phyloP scores from a whole-genome alignment of 2,888 invertebrate genomes.

The Dioctria linearis region DNA sequence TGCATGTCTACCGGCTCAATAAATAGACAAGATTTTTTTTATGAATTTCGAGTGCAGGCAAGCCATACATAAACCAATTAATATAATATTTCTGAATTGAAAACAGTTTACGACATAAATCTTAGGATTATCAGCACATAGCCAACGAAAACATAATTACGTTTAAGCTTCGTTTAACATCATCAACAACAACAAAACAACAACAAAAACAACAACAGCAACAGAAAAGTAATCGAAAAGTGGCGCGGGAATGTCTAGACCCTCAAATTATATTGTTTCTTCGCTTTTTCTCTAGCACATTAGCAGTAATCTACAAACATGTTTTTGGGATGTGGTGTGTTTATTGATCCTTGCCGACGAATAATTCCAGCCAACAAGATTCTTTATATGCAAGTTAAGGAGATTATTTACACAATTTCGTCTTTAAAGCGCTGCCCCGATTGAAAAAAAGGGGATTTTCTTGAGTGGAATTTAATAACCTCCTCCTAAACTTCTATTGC shows the following conservation, averaged over 20 bases:
- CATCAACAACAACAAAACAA: too few relatives aligned
- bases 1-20: too few relatives aligned
- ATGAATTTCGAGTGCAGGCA: too few relatives aligned
- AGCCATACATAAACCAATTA: too few relatives aligned
- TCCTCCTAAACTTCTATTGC: not conserved
- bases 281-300: slow-evolving; percentile 26
- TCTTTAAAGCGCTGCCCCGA: slow-evolving; percentile 20
- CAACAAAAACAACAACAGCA: too few relatives aligned
- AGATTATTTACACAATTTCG: slow-evolving; percentile 20
- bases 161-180: too few relatives aligned
- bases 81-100: too few relatives aligned
- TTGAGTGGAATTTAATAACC: slow-evolving; percentile 50
- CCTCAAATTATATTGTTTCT: slow-evolving; percentile 16
- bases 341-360: slow-evolving; percentile 50
- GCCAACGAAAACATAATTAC: too few relatives aligned
- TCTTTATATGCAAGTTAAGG: not conserved
- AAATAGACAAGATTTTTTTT: too few relatives aligned
- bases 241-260: not conserved
- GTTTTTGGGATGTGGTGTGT: slow-evolving; percentile 41
- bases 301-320: slow-evolving; percentile 49
- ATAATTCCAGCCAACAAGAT: slow-evolving; percentile 16
- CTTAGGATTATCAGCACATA: too few relatives aligned
- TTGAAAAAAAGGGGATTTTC: slow-evolving; percentile 20
- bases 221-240: too few relatives aligned
- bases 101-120: too few relatives aligned